A percentile compares a stretch with the other conserved stretches of the same genome.
Evolutionary conservation across 2,888 invertebrate genomes (phyloP).

Genomic region (Acleris holmiana): DNA sequence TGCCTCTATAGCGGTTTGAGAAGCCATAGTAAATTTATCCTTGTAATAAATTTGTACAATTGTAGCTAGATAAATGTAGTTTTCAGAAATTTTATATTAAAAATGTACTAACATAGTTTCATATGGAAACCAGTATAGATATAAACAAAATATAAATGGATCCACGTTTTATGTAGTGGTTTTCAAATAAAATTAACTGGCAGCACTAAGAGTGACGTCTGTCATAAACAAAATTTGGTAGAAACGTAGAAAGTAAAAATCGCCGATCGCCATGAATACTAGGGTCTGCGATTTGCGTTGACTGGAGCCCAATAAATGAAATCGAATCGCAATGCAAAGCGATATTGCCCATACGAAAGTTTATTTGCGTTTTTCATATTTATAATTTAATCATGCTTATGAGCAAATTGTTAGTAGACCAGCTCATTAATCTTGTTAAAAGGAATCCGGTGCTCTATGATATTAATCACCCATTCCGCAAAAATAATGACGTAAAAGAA

Average conservation of each 20-base stretch:
- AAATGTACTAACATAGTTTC: too few species aligned
- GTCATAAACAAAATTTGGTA: conserved; percentile 7
- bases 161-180: too few species aligned
- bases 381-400: neutral
- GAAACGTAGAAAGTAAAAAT: conserved; percentile 2
- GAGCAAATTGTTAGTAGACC: conserved; percentile 1
- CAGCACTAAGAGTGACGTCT: conserved; percentile 5
- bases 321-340: neutral
- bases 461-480: neutral
- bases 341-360: neutral
- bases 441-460: conserved; percentile 14
- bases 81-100: too few species aligned
- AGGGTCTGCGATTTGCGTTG: conserved; percentile 9
- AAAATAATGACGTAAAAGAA: conserved; percentile 15
- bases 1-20: conserved; percentile 8
- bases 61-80: too few species aligned
- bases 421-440: conserved; percentile 11
- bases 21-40: neutral
- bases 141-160: too few species aligned
- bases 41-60: neutral
- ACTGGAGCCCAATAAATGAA: too few species aligned
- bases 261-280: conserved; percentile 8
- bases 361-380: neutral
- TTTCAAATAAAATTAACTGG: neutral
- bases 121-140: too few species aligned